Base-by-base conservation (phyloP, 2,797 vertebrate species). In the Coluber constrictor region DNA sequence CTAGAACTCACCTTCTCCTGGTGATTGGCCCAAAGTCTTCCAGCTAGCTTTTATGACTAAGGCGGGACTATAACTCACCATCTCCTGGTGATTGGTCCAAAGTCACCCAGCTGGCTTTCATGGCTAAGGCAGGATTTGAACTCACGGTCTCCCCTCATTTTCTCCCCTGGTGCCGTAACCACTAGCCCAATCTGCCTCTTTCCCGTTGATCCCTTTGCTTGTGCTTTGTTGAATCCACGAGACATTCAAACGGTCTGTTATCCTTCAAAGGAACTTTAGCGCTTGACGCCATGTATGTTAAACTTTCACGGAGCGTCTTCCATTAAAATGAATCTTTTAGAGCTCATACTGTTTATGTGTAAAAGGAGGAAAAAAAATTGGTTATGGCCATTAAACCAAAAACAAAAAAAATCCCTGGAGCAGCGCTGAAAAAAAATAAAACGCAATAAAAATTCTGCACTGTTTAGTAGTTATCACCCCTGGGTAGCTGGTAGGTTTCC, bases 401-500 rank as follows among this genome's bases (percentile, higher is more conserved):
- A 70, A 95, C 95, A 93, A 25, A 95, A 96, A 96, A 94, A 95
- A 92, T 96, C 96, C 96, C 96, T 88, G 94, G 96, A 96, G 95
- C 95, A 94, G 93, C 91, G 87, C 92, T 95, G 96, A 93, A 96
- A 96, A 97, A 51, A 51, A 51, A 47, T n/a, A 37, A 95, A 63
- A 29, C 89, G 95, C 93, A 96, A 95, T 96, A 95, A 96, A 97
- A 96, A 95, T 20, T 96, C 96, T 96, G 95, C 94, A 95, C 95
- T 96, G 96, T 94, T 97, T 97, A 96, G 97, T 97, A 96, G 94
- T 96, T 94, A 93, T 96, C 96, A 96, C 97, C 96, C 95, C 96
- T 90, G 95, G 96, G 95, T 96, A 95, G 96, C 96, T 93, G 74
- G 95, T 95, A 96, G 93, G 94, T 96, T 97, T 97, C 94, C 94